Base-by-base conservation (phyloP, 2,113 vertebrate genomes). In the Eubucco bourcierii region DNA sequence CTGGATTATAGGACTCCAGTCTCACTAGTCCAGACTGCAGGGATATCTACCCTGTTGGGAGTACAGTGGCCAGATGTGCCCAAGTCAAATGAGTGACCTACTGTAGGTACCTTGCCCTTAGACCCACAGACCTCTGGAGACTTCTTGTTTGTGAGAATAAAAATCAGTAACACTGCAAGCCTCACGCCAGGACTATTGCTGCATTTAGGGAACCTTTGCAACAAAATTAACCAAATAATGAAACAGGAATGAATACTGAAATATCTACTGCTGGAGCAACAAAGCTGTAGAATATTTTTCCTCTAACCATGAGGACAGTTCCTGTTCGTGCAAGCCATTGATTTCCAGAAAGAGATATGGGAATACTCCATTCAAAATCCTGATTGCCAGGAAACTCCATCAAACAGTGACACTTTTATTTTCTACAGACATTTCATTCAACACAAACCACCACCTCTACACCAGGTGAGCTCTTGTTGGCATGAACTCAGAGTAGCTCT, bases 1-100 rank as follows among this genome's bases (percentile, higher is more conserved):
- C 82, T 50, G 27, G 58, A 68, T 76, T 44, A 37, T 13, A 53
- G 13, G n/a, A 13, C 21, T 60, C 0, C 0, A 64, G 27, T 33
- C 65, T 59, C 77, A 15, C n/a, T 7, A 14, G 65, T 4, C 17
- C 47, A 80, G 46, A 61, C 74, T 65, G 80, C 60, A 33, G 44
- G 37, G 80, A 84, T 18, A 59, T 56, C 41, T 9, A 0, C 47
- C 63, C 64, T 2, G 1, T 6, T 7, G 61, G 52, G 58, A 64
- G 52, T 10, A 72, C 41, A 71, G 27, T 0, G 29, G n/a, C 12
- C 61, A 87, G 66, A 64, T 25, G 15, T 19, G 58, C 52, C 53
- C 3, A 1, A 61, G 16, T 25, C 70, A 55, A 37, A 33, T 0
- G 1, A 47, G 27, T 3, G 2, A 70, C 15, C 2, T 19, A 33